phyloP scores from a whole-genome alignment of 1,140 invertebrate species.

The Mylabris phalerata region DNA sequence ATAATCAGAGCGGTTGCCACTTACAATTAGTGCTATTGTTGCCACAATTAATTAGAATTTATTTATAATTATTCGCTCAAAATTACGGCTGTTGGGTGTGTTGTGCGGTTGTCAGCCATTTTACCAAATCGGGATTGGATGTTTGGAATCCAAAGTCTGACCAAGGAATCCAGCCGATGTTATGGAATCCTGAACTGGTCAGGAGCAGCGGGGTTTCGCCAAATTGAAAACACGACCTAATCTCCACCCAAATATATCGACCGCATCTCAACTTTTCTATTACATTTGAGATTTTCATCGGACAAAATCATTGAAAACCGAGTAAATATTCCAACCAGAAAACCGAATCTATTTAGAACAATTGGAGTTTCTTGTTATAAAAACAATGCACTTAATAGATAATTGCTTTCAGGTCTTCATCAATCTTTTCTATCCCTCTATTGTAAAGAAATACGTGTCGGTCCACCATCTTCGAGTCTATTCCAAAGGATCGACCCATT shows the following conservation, averaged over 20 bases:
- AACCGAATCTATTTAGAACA: too few species aligned
- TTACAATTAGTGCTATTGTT: background rate
- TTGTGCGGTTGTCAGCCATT: slow-evolving; percentile 19
- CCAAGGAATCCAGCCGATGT: slow-evolving; percentile 23
- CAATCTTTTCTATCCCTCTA: too few species aligned
- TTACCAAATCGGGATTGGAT: slow-evolving; percentile 18
- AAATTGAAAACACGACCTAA: slow-evolving; percentile 18
- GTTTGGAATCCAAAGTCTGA: slow-evolving; percentile 17
- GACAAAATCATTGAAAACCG: too few species aligned
- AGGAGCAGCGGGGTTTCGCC: slow-evolving; percentile 20
- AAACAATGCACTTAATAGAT: too few species aligned
- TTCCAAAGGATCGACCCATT: too few species aligned
- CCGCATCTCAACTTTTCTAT: background rate
- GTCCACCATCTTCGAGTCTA: too few species aligned
- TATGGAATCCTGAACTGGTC: slow-evolving; percentile 23
- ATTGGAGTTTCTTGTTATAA: too few species aligned
- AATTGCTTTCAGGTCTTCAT: too few species aligned
- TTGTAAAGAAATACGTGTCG: too few species aligned
- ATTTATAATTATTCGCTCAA: background rate
- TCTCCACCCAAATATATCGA: slow-evolving; percentile 13
- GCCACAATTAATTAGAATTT: background rate
- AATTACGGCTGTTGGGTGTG: background rate
- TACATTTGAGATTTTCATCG: too few species aligned
- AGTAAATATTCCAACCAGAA: too few species aligned
- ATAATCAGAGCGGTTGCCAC: slow-evolving; percentile 7